A percentile compares a stretch with the other conserved stretches of the same genome.
phyloP scores from a whole-genome alignment of 2,888 invertebrate genomes.

The Thecocarcelia acutangulata region DNA sequence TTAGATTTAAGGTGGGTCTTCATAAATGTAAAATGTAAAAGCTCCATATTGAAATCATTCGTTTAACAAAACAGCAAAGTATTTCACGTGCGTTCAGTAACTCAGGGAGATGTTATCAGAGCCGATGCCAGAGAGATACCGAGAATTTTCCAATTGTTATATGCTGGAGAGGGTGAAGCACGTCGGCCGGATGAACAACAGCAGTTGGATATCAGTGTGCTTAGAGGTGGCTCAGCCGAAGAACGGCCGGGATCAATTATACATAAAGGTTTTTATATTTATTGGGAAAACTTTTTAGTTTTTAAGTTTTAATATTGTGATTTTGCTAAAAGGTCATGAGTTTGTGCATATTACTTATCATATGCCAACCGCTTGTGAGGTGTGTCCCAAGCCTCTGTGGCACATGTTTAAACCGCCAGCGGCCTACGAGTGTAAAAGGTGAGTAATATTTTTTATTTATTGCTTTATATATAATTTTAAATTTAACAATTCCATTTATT shows the following conservation, averaged over 20 bases:
- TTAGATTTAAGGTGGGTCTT: constrained; percentile 93
- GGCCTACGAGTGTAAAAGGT: constrained; percentile 96
- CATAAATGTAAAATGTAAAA: constrained; percentile 52
- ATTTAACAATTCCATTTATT: no score
- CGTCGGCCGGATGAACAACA: constrained; percentile 88
- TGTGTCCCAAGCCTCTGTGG: constrained; percentile 98
- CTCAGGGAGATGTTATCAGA: constrained; percentile 99
- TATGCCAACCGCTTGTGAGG: constrained; percentile 98
- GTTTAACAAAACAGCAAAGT: constrained; percentile 89
- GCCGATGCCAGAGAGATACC: constrained; percentile 99
- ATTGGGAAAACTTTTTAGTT: not conserved
- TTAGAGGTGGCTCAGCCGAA: constrained; percentile 81
- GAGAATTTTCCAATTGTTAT: constrained; percentile 97
- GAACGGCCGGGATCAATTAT: constrained; percentile 81
- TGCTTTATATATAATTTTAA: constrained; percentile 1
- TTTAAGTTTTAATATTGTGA: not conserved
- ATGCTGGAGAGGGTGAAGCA: constrained; percentile 98
- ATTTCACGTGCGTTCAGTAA: constrained; percentile 98
- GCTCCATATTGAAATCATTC: not conserved
- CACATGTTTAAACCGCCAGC: constrained; percentile 98
- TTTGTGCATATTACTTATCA: constrained; percentile 97
- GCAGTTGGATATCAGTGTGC: constrained; percentile 83
- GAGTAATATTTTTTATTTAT: no score
- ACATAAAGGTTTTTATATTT: constrained; percentile 77
- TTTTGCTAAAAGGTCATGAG: constrained; percentile 87